Percentiles rank a stretch among this genome's conserved stretches.
Conservation (phyloP, 1,140 invertebrate genomes). For the Brachionus asplanchnoidis region DNA sequence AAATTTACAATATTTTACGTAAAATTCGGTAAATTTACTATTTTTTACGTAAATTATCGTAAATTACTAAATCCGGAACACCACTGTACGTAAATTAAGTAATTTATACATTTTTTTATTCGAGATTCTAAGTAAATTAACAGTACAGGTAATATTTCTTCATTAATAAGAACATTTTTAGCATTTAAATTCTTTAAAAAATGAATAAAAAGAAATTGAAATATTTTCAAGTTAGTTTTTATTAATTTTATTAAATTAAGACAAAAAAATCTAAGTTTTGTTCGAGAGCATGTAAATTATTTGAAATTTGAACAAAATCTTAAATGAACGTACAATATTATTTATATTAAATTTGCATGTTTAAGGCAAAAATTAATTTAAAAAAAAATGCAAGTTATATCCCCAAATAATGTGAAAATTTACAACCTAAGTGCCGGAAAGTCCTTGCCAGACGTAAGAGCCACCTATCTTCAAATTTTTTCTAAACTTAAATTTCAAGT, state of each 20-base stretch:
- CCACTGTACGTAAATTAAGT: too few species aligned
- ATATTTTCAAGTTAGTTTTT: background rate
- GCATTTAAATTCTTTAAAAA: background rate
- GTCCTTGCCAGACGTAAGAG: constrained; percentile 85
- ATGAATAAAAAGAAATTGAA: background rate
- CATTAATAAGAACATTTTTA: background rate
- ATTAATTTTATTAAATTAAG: background rate
- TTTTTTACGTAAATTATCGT: too few species aligned
- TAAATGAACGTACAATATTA: background rate
- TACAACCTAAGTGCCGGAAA: constrained; percentile 94
- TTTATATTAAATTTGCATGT: background rate
- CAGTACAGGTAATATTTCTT: too few species aligned
- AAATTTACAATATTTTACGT: too few species aligned
- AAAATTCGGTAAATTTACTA: too few species aligned
- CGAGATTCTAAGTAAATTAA: too few species aligned
- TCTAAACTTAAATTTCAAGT: constrained; percentile 63
- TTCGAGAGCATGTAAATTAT: background rate
- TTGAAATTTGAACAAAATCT: background rate
- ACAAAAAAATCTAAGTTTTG: background rate
- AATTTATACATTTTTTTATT: too few species aligned
- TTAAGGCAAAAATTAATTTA: background rate
- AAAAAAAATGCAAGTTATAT: constrained; percentile 59
- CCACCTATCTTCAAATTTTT: background rate
- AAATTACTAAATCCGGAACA: too few species aligned
- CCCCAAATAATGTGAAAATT: constrained; percentile 86